phyloP scores from a whole-genome alignment of 1,140 invertebrate genomes.

The Drosophila athabasca region DNA sequence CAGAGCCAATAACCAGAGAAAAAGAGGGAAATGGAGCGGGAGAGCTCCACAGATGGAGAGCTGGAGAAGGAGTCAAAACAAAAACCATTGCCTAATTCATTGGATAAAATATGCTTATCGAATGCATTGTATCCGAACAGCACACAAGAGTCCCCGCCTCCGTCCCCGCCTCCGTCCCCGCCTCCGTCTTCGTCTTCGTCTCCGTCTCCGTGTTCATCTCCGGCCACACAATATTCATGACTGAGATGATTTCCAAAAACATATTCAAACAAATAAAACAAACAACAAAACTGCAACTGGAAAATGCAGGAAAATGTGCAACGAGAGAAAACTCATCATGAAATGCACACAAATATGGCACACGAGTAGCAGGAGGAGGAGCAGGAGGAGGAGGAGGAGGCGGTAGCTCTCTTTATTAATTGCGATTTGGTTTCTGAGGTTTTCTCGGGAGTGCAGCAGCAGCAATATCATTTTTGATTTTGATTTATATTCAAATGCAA shows the following conservation, averaged over 20 bases:
- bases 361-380: no score
- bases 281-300: background rate
- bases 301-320: slow-evolving; percentile 5
- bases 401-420: slow-evolving; percentile 40
- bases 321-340: background rate
- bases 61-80: background rate
- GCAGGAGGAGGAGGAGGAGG: no score
- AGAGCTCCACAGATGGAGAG: background rate
- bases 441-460: background rate
- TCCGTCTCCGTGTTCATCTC: no score
- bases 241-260: background rate
- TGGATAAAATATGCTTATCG: slow-evolving; percentile 27
- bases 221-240: no score
- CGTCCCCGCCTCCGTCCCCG: no score
- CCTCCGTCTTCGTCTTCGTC: no score
- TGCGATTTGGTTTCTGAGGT: slow-evolving; percentile 27
- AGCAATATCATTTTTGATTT: slow-evolving; percentile 8
- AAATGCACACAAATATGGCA: no score
- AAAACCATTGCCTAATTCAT: slow-evolving; percentile 7
- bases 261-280: slow-evolving; percentile 3
- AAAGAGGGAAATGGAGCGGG: background rate
- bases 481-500: slow-evolving; percentile 64
- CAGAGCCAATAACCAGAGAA: background rate
- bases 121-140: slow-evolving; percentile 10
- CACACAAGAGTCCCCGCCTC: no score